Percentiles rank a stretch among this genome's conserved stretches.
Evolutionary conservation across 2,113 vertebrate genomes (phyloP).

Genomic region (Indicator maculatus): DNA sequence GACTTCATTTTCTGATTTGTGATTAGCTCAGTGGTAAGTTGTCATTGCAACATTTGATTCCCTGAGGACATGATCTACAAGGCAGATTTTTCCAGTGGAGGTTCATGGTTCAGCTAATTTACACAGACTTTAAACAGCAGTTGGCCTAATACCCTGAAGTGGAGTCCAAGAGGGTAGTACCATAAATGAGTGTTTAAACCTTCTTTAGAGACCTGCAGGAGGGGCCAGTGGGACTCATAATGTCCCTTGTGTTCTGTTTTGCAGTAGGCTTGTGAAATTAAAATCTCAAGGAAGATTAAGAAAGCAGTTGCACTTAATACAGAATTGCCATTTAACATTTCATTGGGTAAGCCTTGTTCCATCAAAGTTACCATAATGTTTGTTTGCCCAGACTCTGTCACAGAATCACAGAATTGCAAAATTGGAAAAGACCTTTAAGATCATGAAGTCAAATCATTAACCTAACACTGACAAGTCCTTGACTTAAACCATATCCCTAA

Average conservation of each 20-base stretch:
- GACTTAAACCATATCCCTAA: too few species aligned
- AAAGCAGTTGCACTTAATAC: background rate
- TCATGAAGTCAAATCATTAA: too few species aligned
- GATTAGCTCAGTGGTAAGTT: constrained; percentile 39
- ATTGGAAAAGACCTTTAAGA: too few species aligned
- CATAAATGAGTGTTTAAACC: constrained; percentile 20
- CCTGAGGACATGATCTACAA: constrained; percentile 24
- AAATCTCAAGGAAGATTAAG: background rate
- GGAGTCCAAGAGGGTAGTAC: background rate
- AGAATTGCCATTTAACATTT: background rate
- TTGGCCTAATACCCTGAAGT: constrained; percentile 42
- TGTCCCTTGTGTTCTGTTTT: background rate
- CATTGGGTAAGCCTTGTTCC: background rate
- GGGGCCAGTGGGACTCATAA: background rate
- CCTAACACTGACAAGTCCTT: too few species aligned
- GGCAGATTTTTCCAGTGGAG: constrained; percentile 3
- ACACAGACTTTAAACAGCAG: constrained; percentile 42
- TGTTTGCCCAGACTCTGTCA: background rate
- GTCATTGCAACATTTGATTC: constrained; percentile 3
- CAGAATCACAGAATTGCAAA: too few species aligned
- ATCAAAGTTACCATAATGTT: background rate
- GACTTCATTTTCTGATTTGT: constrained; percentile 26
- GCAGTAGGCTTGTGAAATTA: background rate
- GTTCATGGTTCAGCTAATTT: background rate
- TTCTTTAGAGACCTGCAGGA: background rate